Evolutionary conservation across 1,140 invertebrate genomes (phyloP).

Genomic region (Holcopasites calliopsidis): DNA sequence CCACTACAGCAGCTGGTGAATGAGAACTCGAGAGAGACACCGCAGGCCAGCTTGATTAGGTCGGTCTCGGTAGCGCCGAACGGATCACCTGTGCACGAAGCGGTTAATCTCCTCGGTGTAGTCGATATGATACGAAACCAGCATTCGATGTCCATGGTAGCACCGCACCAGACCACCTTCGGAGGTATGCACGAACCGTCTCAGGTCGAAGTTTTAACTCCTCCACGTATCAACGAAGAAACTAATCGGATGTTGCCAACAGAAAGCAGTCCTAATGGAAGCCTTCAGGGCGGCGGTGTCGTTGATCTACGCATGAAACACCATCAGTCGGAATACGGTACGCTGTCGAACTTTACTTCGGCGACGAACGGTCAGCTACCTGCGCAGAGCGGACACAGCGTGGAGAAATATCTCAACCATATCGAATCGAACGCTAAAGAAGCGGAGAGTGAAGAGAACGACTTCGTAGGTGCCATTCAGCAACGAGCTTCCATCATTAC

Average conservation of each 20-base stretch:
- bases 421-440: constrained; percentile 75
- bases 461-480: constrained; percentile 75
- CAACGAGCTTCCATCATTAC: constrained; percentile 79
- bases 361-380: constrained; percentile 76
- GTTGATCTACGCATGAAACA: constrained; percentile 78
- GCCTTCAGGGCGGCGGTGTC: constrained; percentile 70
- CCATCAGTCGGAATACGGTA: constrained; percentile 69
- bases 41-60: constrained; percentile 66
- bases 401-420: constrained; percentile 83
- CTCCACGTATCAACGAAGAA: constrained; percentile 78
- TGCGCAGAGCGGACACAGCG: constrained; percentile 80
- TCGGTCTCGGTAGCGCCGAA: constrained; percentile 57
- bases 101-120: constrained; percentile 70
- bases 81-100: constrained; percentile 70
- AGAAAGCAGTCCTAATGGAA: constrained; percentile 67
- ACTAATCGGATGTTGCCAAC: constrained; percentile 74
- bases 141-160: constrained; percentile 66
- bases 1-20: constrained; percentile 73
- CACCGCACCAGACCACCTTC: constrained; percentile 69
- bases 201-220: constrained; percentile 74
- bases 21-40: constrained; percentile 70
- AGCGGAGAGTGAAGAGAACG: constrained; percentile 70
- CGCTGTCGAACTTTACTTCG: constrained; percentile 68
- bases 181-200: constrained; percentile 71
- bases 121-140: constrained; percentile 75